Base-by-base conservation (phyloP, 2,797 vertebrate genomes). In the Ispidina lecontei region DNA sequence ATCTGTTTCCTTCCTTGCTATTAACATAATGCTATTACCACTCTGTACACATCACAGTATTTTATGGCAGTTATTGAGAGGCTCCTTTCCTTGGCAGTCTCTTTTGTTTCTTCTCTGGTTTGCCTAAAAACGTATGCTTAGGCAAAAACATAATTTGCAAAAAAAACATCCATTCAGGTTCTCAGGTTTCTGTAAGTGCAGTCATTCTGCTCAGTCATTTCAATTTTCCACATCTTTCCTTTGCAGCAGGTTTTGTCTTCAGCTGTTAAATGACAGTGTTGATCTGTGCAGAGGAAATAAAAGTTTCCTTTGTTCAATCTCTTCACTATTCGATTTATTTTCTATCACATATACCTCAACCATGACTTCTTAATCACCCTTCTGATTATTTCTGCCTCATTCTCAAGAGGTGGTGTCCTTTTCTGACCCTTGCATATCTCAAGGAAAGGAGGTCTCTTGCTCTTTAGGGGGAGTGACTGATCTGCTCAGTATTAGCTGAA, bases 1-100 rank as follows among this genome's bases (percentile, higher is more conserved):
- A 64, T 75, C 60, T n/a, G 10, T 78, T 94, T 96, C 54, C 49
- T 94, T 91, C 33, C 59, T 75, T 81, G 78, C 26, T 58, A 3
- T 84, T 77, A 60, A 47, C 9, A 9, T 71, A 49, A 21, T 54
- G 26, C 26, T 78, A 11, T 51, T 69, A 29, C 20, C 18, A 28
- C 33, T 68, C 51, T 13, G 25, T 77, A 8, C 39, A 18, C 46
- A 43, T 77, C 31, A 33, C 10, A 31, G 16, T 68, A 68, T 88
- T 79, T 81, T 25, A 39, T 9, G 14, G 44, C 44, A 62, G 10
- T 81, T 19, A 46, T 35, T 64, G 73, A 81, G 31, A 81, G 19
- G 8, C 29, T 88, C 4, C 29, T 93, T 86, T 72, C 46, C 51
- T 54, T 86, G 63, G 26, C 29, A 74, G 21, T 56, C 49, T 43